Conservation (phyloP, 2,113 vertebrate genomes). For the Thunnus thynnus region DNA sequence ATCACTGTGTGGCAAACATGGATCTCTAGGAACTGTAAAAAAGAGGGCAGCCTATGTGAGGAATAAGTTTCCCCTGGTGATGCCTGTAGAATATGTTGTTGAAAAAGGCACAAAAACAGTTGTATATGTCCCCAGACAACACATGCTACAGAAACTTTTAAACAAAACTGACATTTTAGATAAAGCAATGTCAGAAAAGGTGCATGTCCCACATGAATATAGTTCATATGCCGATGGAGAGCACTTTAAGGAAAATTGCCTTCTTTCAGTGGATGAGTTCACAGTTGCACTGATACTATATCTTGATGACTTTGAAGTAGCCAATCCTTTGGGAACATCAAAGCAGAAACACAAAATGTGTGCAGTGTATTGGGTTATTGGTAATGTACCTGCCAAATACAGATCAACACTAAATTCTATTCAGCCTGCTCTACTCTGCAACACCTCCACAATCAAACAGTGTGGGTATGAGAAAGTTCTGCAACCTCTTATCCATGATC, state of each 20-base stretch:
- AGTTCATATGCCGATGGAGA: not conserved
- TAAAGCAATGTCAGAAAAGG: slow-evolving; percentile 33
- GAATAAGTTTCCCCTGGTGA: slow-evolving; percentile 10
- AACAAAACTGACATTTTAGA: slow-evolving; percentile 36
- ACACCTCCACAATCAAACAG: not conserved
- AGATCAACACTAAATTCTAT: not conserved
- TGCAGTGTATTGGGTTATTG: slow-evolving; percentile 39
- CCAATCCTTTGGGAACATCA: slow-evolving; percentile 17
- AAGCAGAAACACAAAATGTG: slow-evolving; percentile 38
- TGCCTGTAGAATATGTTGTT: not conserved
- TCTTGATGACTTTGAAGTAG: slow-evolving; percentile 23
- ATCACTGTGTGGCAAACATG: not conserved
- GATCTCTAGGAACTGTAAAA: not conserved
- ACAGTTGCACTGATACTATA: slow-evolving; percentile 14
- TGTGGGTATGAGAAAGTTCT: slow-evolving; percentile 12
- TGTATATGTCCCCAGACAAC: not conserved
- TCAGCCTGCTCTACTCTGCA: slow-evolving; percentile 12
- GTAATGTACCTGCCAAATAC: slow-evolving; percentile 9
- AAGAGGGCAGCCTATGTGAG: not conserved
- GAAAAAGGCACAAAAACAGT: not conserved
- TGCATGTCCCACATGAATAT: not conserved
- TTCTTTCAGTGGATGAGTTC: slow-evolving; percentile 3
- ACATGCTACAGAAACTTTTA: slow-evolving; percentile 20
- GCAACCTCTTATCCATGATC: slow-evolving; percentile 5
- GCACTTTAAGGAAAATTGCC: slow-evolving; percentile 1